A percentile compares a stretch with the other conserved stretches of the same genome.
These are phyloP conservation scores for Lacanobia wlatinum DNA, from an alignment of 2,888 invertebrate species.

Conservation along the genomic window DNA sequence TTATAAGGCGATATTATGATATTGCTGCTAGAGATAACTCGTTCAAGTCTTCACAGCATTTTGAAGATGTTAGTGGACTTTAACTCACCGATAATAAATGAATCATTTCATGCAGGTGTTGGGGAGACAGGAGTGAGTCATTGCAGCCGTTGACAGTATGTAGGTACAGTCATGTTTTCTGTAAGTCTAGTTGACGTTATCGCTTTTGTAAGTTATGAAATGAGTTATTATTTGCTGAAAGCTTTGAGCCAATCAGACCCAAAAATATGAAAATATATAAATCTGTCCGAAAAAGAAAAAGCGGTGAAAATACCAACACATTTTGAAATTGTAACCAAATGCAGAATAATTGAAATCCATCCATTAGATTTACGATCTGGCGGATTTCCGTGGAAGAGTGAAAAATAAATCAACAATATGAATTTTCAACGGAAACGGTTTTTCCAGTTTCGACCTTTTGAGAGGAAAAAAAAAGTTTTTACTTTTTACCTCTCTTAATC, in stretches of 20 bases:
- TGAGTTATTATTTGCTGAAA: neutral
- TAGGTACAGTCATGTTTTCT: neutral
- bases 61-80: neutral
- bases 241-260: too few species aligned
- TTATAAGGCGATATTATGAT: too few species aligned
- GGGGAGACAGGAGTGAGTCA: neutral
- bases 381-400: constrained; percentile 35
- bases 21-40: neutral
- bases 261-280: constrained; percentile 13
- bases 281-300: constrained; percentile 9
- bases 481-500: constrained; percentile 53
- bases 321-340: constrained; percentile 31
- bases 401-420: constrained; percentile 56
- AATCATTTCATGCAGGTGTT: neutral
- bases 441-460: constrained; percentile 30
- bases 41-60: neutral
- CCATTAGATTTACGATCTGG: constrained; percentile 34
- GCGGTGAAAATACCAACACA: neutral
- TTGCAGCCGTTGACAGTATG: neutral
- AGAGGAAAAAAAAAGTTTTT: constrained; percentile 32
- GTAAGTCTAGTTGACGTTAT: neutral
- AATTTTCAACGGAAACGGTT: constrained; percentile 34
- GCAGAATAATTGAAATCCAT: constrained; percentile 40
- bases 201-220: too few species aligned
- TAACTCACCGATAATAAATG: neutral